Evolutionary conservation across 2,888 invertebrate species (phyloP), one percentile per base, ranked within the genome.

Genomic region (Thelaira solivaga): DNA sequence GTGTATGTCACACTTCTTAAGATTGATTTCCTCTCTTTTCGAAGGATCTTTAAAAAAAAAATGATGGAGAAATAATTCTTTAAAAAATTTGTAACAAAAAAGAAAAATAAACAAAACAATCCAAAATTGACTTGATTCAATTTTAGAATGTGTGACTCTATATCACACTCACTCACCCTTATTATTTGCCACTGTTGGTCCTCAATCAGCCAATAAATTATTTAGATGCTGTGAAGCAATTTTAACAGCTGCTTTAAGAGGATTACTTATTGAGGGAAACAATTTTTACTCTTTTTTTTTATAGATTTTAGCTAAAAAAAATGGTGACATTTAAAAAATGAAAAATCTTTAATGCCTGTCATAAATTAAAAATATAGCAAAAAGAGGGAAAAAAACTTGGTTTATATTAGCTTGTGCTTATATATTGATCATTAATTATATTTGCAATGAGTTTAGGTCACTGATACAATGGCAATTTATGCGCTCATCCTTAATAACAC

Each of bases 211-310:
- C 31, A 18, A 65, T 78, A 69, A 78, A 53, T 34, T 49, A 65
- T 29, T 67, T n/a, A n/a, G n/a, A n/a, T 20, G 24, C 18, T 13
- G 10, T 6, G n/a, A 61, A 53, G 55, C 6, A 55, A 18, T 57
- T 34, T 22, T 29, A 49, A 26, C 80, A 81, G 77, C 80, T 81
- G 80, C 76, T 36, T 45, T 81, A 81, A 82, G 81, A 80, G 82
- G 82, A 81, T 82, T 82, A n/a, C n/a, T n/a, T n/a, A 82, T 72
- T 81, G 61, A 75, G 34, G 53, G 79, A 77, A 26, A 55, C 26
- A 39, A 68, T 22, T 20, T 24, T 24, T n/a, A n/a, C 16, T n/a
- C 8, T 55, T 64, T 76, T 78, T 64, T 72, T n/a, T 34, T 24
- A 13, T 24, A 36, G 39, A 68, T 68, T 73, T 77, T 47, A 13